Base-by-base conservation (phyloP, 2,113 vertebrate genomes). In the Myrmophylax atrothorax region DNA sequence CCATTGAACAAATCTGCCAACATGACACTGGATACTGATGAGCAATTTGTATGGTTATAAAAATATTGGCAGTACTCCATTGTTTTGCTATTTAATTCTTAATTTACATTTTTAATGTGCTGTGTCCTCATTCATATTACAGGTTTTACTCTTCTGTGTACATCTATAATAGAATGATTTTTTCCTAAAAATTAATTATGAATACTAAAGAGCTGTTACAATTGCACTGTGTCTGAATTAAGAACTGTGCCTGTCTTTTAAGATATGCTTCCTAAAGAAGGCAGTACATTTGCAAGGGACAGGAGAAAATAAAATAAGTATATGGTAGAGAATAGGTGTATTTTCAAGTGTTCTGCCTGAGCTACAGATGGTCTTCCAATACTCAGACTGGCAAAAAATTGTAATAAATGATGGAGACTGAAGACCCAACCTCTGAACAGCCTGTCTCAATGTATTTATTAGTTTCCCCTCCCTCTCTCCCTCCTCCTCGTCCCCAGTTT, bases 91-190 rank as follows among this genome's bases (percentile, higher is more conserved):
- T 97, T 97, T 97, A 96, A 90, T 97, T 97, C 95, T 97, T 97
- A 98, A 98, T 97, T 97, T 98, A 95, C 97, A 96, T 97, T 97
- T 97, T 98, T 96, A 98, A 96, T 95, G 94, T 96, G 81, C 94
- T 97, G 93, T 96, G 95, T 97, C 96, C 95, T 97, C 91, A 95
- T 96, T 97, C 94, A 59, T 94, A 91, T 92, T 94, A 93, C 72
- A 92, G 88, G 79, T 83, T 96, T 96, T 95, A 89, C 87, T 97
- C 93, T 95, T 97, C 84, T 96, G 85, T 93, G 50, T 96, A 86
- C 92, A 53, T 93, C 84, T 96, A 66, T 97, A 96, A 96, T 97
- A 83, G 92, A 94, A 97, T 40, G 59, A 66, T 42, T 93, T 74
- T 90, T 53, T 59, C 5, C 18, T 11, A 64, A 73, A 89, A 97